Evolutionary conservation across 2,888 invertebrate species (phyloP), one percentile per base, ranked within the genome.

Genomic region (Brachypalpus laphriformis): DNA sequence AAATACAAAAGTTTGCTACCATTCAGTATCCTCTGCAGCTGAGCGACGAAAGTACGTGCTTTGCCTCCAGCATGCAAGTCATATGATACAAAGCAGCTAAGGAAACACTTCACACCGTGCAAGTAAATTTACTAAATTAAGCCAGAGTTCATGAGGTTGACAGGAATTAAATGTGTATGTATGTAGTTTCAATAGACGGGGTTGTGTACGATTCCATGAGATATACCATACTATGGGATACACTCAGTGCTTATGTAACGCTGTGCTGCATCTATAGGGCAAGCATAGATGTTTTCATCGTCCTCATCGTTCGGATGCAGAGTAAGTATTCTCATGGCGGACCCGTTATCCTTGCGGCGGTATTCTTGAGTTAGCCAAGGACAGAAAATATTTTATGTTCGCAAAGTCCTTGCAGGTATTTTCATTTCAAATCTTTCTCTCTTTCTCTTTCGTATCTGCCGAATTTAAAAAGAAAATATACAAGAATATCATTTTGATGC

Each of bases 111-210:
- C 74, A 81, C 70, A 42, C 51, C 81, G 61, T 81, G 71, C 75
- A 65, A 81, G 75, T 76, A 57, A 85, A 71, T 71, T 85, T 76
- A 61, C 81, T 56, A 81, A 85, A 85, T 81, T 85, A 85, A 85
- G 75, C 71, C 42, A 28, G 66, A 81, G 65, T 71, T 76, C 83
- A 80, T 81, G 81, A 80, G 70, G 75, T 85, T 81, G 75, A 85
- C 81, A 81, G 85, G 66, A 76, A 70, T 85, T 66, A 75, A 65
- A 81, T 71, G 28, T 61, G 54, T 71, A 14, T 16, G 14, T 51
- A 47, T 16, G 20, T 51, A 47, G 66, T 40, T 59, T 28, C 49
- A 51, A 40, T 59, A 70, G 31, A 31, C 20, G 42, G 51, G 40
- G 22, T 1, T 25, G 31, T n/a, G 25, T 34, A 74, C n/a, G 31